These are phyloP conservation scores for Chymomyza costata DNA, from an alignment of 1,140 invertebrate genomes.

Conservation along the genomic window DNA sequence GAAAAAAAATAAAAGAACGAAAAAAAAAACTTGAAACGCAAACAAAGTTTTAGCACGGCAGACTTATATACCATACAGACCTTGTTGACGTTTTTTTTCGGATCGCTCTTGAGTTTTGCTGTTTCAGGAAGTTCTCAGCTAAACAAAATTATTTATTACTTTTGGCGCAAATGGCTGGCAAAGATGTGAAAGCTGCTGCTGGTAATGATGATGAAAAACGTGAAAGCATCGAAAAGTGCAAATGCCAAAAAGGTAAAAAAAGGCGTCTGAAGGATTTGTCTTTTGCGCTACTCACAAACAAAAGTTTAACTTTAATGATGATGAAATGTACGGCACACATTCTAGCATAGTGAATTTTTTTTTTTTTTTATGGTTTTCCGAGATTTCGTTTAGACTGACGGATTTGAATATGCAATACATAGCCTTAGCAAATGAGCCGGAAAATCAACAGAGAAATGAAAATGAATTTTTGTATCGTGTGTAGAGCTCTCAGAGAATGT, in stretches of 20 bases:
- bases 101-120: neutral
- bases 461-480: conserved; percentile 22
- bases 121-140: conserved; percentile 23
- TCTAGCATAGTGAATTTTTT: conserved; percentile 40
- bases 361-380: conserved; percentile 3
- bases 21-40: too few relatives aligned
- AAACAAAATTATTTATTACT: conserved; percentile 74
- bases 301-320: conserved; percentile 56
- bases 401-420: conserved; percentile 48
- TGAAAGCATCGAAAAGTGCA: conserved; percentile 72
- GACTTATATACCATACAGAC: conserved; percentile 17
- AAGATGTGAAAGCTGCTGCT: conserved; percentile 22
- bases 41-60: conserved; percentile 59
- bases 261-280: conserved; percentile 57
- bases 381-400: conserved; percentile 22
- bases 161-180: conserved; percentile 35
- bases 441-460: conserved; percentile 48
- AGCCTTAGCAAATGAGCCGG: conserved; percentile 53
- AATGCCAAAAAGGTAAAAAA: conserved; percentile 52
- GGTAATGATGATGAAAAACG: conserved; percentile 73
- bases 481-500: too few relatives aligned
- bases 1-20: conserved; percentile 23
- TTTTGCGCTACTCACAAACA: conserved; percentile 8
- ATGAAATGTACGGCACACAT: conserved; percentile 56
- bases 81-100: too few relatives aligned